phyloP scores from a whole-genome alignment of 2,888 invertebrate genomes.

The Rhyacophila evoluta region DNA sequence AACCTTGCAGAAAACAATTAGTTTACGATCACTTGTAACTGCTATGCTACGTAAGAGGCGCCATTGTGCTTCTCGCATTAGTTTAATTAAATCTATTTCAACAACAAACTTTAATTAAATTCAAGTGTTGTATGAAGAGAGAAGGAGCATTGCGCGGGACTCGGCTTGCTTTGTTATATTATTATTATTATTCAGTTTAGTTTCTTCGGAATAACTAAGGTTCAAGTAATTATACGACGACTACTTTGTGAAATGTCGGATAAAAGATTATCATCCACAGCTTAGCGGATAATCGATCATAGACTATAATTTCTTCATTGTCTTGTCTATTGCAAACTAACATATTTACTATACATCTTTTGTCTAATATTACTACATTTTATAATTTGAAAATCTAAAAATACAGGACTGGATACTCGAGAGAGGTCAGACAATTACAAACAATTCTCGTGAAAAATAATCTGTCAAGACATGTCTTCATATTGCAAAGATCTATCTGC shows the following conservation, averaged over 20 bases:
- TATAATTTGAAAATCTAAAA: no score
- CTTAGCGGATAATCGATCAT: not conserved
- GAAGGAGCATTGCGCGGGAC: conserved; percentile 49
- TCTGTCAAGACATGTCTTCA: no score
- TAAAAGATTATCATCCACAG: not conserved
- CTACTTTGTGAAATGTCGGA: not conserved
- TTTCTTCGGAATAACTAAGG: conserved; percentile 49
- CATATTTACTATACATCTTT: no score
- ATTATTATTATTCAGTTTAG: conserved; percentile 27
- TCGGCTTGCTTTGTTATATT: conserved; percentile 34
- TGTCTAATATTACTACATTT: no score
- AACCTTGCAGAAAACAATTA: no score
- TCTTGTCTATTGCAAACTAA: no score
- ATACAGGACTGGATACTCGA: no score
- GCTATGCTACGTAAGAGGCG: conserved; percentile 37
- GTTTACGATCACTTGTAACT: not conserved
- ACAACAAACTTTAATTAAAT: conserved; percentile 74
- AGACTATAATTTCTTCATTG: not conserved
- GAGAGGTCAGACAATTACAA: no score
- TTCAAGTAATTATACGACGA: conserved; percentile 45
- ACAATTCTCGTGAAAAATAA: no score
- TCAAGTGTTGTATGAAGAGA: conserved; percentile 71
- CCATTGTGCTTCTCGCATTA: conserved; percentile 63
- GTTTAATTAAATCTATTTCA: conserved; percentile 74
- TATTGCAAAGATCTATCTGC: no score